Evolutionary conservation across 1,140 invertebrate species (phyloP).

Genomic region (Octopus bimaculoides): DNA sequence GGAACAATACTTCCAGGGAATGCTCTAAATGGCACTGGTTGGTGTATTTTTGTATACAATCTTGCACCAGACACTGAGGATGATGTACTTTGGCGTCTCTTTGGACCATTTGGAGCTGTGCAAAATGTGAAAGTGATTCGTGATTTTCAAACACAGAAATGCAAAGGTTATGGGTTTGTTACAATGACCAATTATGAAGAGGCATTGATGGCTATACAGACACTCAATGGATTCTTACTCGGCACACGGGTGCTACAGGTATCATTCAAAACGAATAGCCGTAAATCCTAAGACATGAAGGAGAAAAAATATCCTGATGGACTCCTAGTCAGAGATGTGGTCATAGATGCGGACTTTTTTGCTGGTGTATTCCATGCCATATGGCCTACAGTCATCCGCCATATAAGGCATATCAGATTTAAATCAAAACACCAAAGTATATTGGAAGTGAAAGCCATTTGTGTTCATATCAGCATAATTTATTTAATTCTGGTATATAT

Average conservation of each 20-base stretch:
- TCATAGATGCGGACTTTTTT: constrained; percentile 12
- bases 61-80: constrained; percentile 97
- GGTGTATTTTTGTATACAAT: constrained; percentile 99
- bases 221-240: constrained; percentile 95
- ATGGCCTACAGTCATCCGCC: constrained; percentile 8
- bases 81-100: constrained; percentile 97
- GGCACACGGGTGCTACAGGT: constrained; percentile 97
- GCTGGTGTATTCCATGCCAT: constrained; percentile 14
- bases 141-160: constrained; percentile 97
- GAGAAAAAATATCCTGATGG: constrained; percentile 7
- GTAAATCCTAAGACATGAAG: constrained; percentile 46
- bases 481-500: constrained; percentile 16
- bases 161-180: constrained; percentile 99
- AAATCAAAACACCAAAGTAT: constrained; percentile 12
- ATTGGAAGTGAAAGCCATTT: constrained; percentile 10
- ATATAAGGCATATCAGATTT: constrained; percentile 12
- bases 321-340: constrained; percentile 13
- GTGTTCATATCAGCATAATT: constrained; percentile 17
- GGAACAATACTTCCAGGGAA: constrained; percentile 30
- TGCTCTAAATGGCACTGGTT: constrained; percentile 60
- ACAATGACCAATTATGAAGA: constrained; percentile 99
- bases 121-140: constrained; percentile 95
- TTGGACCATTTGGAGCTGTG: constrained; percentile 98
- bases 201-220: constrained; percentile 94
- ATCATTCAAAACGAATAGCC: constrained; percentile 73